Evolutionary conservation across 1,140 invertebrate genomes (phyloP).

Genomic region (Harlomillsia oculata): DNA sequence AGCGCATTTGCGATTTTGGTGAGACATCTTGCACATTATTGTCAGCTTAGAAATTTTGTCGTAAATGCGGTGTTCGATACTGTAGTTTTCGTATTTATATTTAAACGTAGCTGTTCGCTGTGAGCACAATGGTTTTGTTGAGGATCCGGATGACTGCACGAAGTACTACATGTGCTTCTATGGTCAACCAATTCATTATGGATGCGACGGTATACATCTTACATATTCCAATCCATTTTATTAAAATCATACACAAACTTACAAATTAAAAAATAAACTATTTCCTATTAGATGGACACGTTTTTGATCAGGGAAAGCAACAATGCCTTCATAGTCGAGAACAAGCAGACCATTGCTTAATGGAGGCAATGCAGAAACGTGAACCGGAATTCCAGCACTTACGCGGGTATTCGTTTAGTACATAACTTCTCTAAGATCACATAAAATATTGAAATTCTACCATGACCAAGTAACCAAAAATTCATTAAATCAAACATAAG

Average conservation of each 20-base stretch:
- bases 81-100: not conserved
- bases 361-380: not conserved
- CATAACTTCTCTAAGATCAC: not conserved
- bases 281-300: not conserved
- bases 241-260: not conserved
- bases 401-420: not conserved
- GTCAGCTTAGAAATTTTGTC: not conserved
- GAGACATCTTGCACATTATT: not conserved
- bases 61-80: not conserved
- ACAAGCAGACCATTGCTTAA: not conserved
- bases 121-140: constrained; percentile 12
- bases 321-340: not conserved
- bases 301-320: constrained; percentile 4
- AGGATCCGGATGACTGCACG: constrained; percentile 30
- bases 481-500: not conserved
- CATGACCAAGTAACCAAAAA: not conserved
- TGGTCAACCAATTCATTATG: constrained; percentile 18
- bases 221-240: not conserved
- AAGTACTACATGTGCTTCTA: constrained; percentile 32
- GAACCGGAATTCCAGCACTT: not conserved
- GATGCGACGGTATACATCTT: not conserved
- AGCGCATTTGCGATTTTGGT: constrained; percentile 22
- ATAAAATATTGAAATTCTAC: not conserved
- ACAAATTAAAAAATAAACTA: not conserved
- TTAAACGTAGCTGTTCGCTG: constrained; percentile 24